Percentiles rank a stretch among this genome's conserved stretches.
These are phyloP conservation scores for Limnodromus scolopaceus DNA, from an alignment of 2,797 vertebrate genomes.

Conservation along the genomic window DNA sequence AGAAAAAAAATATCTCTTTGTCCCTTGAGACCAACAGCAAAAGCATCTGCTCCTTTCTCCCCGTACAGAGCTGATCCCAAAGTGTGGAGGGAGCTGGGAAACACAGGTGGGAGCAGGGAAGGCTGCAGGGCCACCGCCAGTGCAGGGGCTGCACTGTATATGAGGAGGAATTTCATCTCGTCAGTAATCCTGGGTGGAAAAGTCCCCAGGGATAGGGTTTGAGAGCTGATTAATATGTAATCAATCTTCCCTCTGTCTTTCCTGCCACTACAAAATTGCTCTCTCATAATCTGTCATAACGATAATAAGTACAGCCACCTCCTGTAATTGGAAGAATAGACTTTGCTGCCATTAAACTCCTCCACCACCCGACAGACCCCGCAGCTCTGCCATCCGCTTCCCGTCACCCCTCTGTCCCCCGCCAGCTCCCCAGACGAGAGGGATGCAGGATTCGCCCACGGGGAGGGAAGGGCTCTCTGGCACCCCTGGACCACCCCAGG, in stretches of 20 bases:
- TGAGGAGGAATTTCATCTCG: not conserved
- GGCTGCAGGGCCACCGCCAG: not conserved
- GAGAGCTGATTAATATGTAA: constrained; percentile 3
- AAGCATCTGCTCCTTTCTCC: not conserved
- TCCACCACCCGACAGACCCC: not conserved
- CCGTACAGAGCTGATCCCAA: not conserved
- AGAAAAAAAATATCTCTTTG: not conserved
- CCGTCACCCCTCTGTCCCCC: not conserved
- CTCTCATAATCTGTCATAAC: constrained; percentile 43
- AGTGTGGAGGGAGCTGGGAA: not conserved
- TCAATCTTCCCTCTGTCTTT: constrained; percentile 31
- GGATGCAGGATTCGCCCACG: rapidly evolving
- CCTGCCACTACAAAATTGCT: not conserved
- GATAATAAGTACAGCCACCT: constrained; percentile 62
- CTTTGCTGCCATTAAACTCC: constrained; percentile 42
- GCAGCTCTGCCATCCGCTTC: not conserved
- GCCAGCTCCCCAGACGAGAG: rapidly evolving
- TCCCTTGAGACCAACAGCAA: not conserved
- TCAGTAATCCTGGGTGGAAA: not conserved
- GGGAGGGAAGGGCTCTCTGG: rapidly evolving
- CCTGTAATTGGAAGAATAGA: constrained; percentile 59
- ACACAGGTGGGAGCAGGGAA: not conserved
- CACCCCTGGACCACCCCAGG: rapidly evolving
- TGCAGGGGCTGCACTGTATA: not conserved
- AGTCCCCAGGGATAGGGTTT: not conserved